Percentiles rank a stretch among this genome's conserved stretches.
Evolutionary conservation across 2,113 vertebrate genomes (phyloP).

Genomic region (Syngnathus floridae): DNA sequence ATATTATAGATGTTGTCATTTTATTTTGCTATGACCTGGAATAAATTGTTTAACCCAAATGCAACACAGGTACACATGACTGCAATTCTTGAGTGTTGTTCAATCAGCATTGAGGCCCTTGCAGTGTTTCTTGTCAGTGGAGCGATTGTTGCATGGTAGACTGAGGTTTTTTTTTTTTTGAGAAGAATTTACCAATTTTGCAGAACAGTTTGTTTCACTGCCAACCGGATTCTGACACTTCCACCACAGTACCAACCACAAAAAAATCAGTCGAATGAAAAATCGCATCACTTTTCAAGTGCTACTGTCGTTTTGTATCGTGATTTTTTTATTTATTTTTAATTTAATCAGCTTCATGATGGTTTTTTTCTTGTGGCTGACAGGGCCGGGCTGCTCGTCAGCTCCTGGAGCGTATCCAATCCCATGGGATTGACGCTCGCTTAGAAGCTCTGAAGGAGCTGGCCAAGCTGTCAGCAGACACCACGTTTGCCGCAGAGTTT

Average conservation of each 20-base stretch:
- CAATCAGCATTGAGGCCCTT: not conserved
- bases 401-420: conserved; percentile 93
- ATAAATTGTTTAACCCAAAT: not conserved
- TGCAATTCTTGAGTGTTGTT: not conserved
- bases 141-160: not conserved
- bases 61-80: not conserved
- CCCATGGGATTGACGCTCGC: conserved; percentile 83
- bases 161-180: not conserved
- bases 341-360: not conserved
- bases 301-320: too few species aligned
- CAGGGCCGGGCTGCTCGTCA: conserved; percentile 93
- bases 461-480: conserved; percentile 92
- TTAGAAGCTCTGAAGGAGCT: conserved; percentile 96
- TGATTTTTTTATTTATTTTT: too few species aligned
- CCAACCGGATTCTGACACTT: not conserved
- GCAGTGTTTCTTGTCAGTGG: not conserved
- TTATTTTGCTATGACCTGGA: not conserved
- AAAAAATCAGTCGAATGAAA: too few species aligned
- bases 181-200: not conserved
- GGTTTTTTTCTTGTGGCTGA: not conserved
- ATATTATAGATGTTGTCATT: too few species aligned
- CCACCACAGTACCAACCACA: not conserved
- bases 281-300: too few species aligned
- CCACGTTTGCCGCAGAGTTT: conserved; percentile 93
- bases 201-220: not conserved